phyloP scores from a whole-genome alignment of 2,888 invertebrate species.

The Parnassius smintheus region DNA sequence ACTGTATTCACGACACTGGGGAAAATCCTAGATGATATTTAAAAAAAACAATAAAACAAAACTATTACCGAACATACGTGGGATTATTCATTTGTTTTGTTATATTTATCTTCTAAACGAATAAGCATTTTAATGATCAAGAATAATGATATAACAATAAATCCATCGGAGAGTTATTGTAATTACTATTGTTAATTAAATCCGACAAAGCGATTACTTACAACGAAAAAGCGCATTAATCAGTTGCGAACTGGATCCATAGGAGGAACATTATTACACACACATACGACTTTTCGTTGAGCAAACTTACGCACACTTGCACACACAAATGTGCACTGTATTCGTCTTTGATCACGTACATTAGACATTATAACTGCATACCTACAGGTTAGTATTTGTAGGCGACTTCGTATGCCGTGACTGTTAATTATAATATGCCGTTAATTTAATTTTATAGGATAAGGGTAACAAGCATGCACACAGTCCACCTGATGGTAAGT shows the following conservation, averaged over 20 bases:
- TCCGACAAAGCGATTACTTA: slow-evolving; percentile 41
- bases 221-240: slow-evolving; percentile 38
- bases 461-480: too few species aligned
- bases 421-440: background rate
- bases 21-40: too few species aligned
- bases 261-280: background rate
- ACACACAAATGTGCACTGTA: background rate
- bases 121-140: too few species aligned
- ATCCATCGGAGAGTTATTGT: slow-evolving; percentile 27
- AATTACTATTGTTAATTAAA: slow-evolving; percentile 47
- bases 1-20: too few species aligned
- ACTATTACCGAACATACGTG: too few species aligned
- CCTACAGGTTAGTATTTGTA: background rate
- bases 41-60: too few species aligned
- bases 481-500: too few species aligned
- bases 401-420: background rate
- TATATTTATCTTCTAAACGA: too few species aligned
- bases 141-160: background rate
- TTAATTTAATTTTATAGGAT: background rate
- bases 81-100: too few species aligned
- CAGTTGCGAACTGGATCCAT: slow-evolving; percentile 27
- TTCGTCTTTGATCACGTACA: background rate
- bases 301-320: background rate
- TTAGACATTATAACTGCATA: slow-evolving; percentile 1
- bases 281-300: background rate